These are phyloP conservation scores for Otolemur crassicaudatus DNA, from an alignment of 2,797 vertebrate genomes.

Conservation along the genomic window DNA sequence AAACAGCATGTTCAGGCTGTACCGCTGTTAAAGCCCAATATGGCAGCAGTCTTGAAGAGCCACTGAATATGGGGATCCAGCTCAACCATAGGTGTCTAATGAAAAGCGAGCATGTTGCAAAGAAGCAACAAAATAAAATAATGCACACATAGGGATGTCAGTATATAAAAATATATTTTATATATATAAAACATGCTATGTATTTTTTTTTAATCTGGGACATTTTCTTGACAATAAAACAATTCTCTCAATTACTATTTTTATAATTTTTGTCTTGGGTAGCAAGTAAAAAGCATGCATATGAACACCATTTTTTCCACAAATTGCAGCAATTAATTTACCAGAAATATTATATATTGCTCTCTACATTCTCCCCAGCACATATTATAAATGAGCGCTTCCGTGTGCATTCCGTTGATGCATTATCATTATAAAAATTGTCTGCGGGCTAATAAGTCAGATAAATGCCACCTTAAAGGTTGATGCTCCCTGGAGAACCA, in stretches of 20 bases:
- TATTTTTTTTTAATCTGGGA: not conserved
- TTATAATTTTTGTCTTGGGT: not conserved
- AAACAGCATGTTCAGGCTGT: not conserved
- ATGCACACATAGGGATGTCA: not conserved
- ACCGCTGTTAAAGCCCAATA: not conserved
- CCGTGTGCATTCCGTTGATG: not conserved
- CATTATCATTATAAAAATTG: not conserved
- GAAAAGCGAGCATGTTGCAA: not conserved
- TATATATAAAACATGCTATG: not conserved
- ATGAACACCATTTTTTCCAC: not conserved
- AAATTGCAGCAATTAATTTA: not conserved
- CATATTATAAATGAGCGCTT: not conserved
- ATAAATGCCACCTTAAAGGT: not conserved
- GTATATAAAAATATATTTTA: not conserved
- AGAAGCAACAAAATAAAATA: constrained; percentile 1
- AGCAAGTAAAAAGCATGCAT: not conserved
- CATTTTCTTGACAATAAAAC: not conserved
- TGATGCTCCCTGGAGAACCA: not conserved
- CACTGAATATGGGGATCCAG: not conserved
- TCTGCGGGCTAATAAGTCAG: not conserved
- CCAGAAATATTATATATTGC: not conserved
- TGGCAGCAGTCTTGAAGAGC: not conserved
- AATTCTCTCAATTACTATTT: not conserved
- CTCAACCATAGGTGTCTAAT: not conserved
- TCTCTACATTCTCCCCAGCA: not conserved